Evolutionary conservation across 2,113 vertebrate genomes (phyloP).

Genomic region (Arothron firmamentum): DNA sequence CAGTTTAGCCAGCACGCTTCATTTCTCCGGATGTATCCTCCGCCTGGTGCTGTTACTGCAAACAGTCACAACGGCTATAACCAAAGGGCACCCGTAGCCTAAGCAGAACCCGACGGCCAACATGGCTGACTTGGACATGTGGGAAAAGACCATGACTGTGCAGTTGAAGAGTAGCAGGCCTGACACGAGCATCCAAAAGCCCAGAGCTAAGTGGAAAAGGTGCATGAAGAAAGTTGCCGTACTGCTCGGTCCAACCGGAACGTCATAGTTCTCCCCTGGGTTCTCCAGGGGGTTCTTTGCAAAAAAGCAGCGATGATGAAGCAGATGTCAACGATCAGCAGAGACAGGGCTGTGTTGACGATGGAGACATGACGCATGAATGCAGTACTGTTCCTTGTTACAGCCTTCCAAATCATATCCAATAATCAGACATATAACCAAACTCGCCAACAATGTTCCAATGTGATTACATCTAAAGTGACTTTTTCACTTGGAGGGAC

Average conservation of each 20-base stretch:
- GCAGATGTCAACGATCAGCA: constrained; percentile 79
- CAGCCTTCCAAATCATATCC: constrained; percentile 76
- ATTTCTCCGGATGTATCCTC: constrained; percentile 66
- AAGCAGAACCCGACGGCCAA: constrained; percentile 72
- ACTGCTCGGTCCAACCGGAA: constrained; percentile 66
- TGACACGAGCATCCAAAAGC: constrained; percentile 90
- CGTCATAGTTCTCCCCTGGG: neutral
- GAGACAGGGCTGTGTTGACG: constrained; percentile 80
- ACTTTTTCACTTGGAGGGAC: too few relatives aligned
- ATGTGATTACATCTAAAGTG: constrained; percentile 62
- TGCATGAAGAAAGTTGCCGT: constrained; percentile 84
- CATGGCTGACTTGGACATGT: constrained; percentile 76
- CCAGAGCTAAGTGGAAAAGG: constrained; percentile 84
- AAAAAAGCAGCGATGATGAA: constrained; percentile 76
- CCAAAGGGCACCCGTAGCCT: constrained; percentile 82
- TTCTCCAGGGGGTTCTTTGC: constrained; percentile 45
- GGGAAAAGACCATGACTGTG: constrained; percentile 78
- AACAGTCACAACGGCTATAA: constrained; percentile 80
- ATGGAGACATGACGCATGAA: constrained; percentile 83
- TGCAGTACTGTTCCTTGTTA: constrained; percentile 77
- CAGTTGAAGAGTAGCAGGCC: constrained; percentile 83
- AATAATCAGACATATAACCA: constrained; percentile 79
- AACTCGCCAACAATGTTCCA: constrained; percentile 76
- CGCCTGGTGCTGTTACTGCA: constrained; percentile 72
- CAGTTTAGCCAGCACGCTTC: constrained; percentile 86